Evolutionary conservation across 2,888 invertebrate species (phyloP).

Genomic region (Sinelater perroti): DNA sequence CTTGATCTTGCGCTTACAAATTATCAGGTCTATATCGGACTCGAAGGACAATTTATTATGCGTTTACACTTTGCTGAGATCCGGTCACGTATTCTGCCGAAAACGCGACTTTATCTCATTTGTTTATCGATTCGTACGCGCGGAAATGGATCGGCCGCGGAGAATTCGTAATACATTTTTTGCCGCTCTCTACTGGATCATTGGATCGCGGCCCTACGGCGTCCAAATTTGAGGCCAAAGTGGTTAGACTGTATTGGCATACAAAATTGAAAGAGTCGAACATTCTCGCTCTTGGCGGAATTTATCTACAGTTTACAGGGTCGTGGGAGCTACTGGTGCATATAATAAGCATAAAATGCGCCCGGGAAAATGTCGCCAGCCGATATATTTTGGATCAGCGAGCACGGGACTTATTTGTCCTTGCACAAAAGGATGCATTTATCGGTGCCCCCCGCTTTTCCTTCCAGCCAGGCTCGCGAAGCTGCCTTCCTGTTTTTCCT

Average conservation of each 20-base stretch:
- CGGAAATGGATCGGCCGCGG: slow-evolving; percentile 13
- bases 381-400: slow-evolving; percentile 28
- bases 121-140: slow-evolving; percentile 12
- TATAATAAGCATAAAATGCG: slow-evolving; percentile 27
- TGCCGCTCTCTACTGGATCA: no score
- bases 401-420: slow-evolving; percentile 18
- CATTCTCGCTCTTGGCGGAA: not conserved
- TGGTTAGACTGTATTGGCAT: no score
- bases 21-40: slow-evolving; percentile 8
- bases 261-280: slow-evolving; percentile 1
- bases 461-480: not conserved
- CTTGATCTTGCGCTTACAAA: slow-evolving; percentile 24
- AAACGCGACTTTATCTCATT: slow-evolving; percentile 12
- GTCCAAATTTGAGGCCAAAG: no score
- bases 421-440: slow-evolving; percentile 22
- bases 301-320: slow-evolving; percentile 32
- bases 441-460: not conserved
- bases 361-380: slow-evolving; percentile 31
- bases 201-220: no score
- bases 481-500: not conserved
- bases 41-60: slow-evolving; percentile 15
- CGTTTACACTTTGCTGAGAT: slow-evolving; percentile 12
- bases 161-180: slow-evolving; percentile 12
- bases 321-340: slow-evolving; percentile 23
- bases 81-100: slow-evolving; percentile 19